Base-by-base conservation (phyloP, 1,140 invertebrate species). In the Pissodes strobi region DNA sequence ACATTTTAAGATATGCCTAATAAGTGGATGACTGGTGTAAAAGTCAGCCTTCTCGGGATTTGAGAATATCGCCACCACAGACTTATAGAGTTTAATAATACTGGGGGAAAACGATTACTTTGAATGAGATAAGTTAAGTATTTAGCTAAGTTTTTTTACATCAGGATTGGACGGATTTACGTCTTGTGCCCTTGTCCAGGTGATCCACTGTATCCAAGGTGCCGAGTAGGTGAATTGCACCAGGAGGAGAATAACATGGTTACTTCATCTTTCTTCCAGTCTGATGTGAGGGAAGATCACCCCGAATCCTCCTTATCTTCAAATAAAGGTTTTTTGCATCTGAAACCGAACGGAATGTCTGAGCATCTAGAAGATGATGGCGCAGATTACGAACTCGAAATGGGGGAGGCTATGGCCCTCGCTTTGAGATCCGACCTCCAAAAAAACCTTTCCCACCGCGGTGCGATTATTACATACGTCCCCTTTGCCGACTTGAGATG, bases 401-500 rank as follows among this genome's bases (percentile, higher is more conserved):
- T 2, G 74, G 74, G 3, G 69, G 45, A n/a, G 8, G 61, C 63
- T 15, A 72, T 19, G 1, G 70, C 70, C 62, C 75, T 27, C 1
- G 45, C 17, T 38, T 71, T 71, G 10, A 78, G 63, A 25, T 79
- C 76, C 9, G 72, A 37, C 51, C 69, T 69, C 76, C 74, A n/a
- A 78, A 45, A 75, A 78, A 2, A 73, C 69, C 34, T 74, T 69
- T n/a, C n/a, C n/a, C n/a, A n/a, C n/a, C n/a, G n/a, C n/a, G n/a
- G n/a, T n/a, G n/a, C n/a, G n/a, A n/a, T n/a, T n/a, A n/a, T n/a
- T n/a, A n/a, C n/a, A n/a, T n/a, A n/a, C n/a, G n/a, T n/a, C n/a
- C n/a, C n/a, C 48, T 37, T 37, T 25, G 62, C 56, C 22, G 5
- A 27, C 34, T 71, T 73, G n/a, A 72, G 37, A 41, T 72, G 66